Percentiles rank a stretch among this genome's conserved stretches.
These are phyloP conservation scores for Drosophila triauraria DNA, from an alignment of 1,140 invertebrate species.

Conservation along the genomic window DNA sequence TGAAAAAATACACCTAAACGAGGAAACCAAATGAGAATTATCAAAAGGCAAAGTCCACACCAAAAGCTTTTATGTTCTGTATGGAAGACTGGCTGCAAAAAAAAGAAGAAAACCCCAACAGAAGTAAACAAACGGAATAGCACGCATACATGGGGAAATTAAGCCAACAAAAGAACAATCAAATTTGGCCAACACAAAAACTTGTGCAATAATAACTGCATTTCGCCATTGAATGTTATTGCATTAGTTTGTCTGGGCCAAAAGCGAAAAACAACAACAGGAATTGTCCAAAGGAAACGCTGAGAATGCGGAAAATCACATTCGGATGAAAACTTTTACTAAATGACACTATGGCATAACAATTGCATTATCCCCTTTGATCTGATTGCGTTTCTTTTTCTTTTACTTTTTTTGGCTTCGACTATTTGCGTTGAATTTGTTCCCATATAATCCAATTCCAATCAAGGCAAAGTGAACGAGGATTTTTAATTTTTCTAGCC, in stretches of 20 bases:
- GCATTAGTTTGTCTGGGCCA: constrained; percentile 65
- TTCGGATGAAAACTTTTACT: constrained; percentile 58
- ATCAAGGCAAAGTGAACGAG: constrained; percentile 4
- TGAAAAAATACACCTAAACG: constrained; percentile 9
- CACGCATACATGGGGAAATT: constrained; percentile 44
- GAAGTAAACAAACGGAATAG: constrained; percentile 68
- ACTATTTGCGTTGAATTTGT: not conserved
- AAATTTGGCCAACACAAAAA: constrained; percentile 49
- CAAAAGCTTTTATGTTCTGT: constrained; percentile 68
- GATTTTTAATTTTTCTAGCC: not conserved
- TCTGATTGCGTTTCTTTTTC: constrained; percentile 26
- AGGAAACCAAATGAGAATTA: constrained; percentile 56
- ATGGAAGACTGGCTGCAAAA: constrained; percentile 61
- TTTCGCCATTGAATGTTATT: constrained; percentile 78
- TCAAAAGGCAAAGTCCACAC: constrained; percentile 33
- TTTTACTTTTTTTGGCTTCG: constrained; percentile 10
- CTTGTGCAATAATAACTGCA: constrained; percentile 71
- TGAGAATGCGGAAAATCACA: constrained; percentile 49
- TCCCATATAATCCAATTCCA: constrained; percentile 22
- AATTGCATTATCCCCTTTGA: constrained; percentile 62
- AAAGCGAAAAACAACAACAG: constrained; percentile 9
- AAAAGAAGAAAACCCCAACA: constrained; percentile 31
- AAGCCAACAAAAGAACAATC: constrained; percentile 58
- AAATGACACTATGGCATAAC: constrained; percentile 62
- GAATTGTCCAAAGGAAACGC: constrained; percentile 32